Conservation (phyloP, 2,797 vertebrate genomes). For the Syncerus caffer region DNA sequence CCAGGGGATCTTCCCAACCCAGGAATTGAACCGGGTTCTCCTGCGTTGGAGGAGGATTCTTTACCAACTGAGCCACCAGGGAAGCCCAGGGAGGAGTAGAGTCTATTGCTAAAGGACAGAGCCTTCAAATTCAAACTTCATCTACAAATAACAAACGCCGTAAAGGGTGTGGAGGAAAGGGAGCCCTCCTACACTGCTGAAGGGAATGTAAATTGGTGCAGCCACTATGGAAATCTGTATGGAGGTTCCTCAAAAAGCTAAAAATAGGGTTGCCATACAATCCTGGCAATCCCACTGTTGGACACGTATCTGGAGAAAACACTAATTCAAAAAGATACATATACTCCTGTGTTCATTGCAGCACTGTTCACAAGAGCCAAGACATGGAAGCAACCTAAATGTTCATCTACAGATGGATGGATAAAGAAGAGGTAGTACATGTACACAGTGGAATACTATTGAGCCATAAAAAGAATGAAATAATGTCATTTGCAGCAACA, state of each 20-base stretch:
- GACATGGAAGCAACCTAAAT: not conserved
- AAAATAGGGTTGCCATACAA: not conserved
- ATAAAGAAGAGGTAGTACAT: rapidly evolving
- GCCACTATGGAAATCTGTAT: not conserved
- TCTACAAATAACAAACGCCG: not conserved
- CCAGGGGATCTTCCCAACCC: not conserved
- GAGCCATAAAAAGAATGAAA: not conserved
- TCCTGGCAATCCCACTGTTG: not conserved
- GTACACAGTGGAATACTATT: rapidly evolving
- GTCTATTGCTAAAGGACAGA: not conserved
- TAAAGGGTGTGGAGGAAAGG: not conserved
- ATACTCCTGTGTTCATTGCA: not conserved
- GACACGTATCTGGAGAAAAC: not conserved
- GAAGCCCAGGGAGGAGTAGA: not conserved
- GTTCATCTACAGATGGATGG: not conserved
- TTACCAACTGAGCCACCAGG: not conserved
- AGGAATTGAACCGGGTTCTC: not conserved
- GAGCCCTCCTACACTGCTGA: not conserved
- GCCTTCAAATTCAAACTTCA: not conserved
- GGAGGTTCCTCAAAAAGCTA: not conserved
- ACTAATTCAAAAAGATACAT: not conserved
- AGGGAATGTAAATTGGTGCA: not conserved
- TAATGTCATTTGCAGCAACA: not conserved
- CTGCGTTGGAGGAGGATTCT: not conserved
- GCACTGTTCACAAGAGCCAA: not conserved